A percentile compares a stretch with the other conserved stretches of the same genome.
phyloP scores from a whole-genome alignment of 2,797 vertebrate species.

The Halcyon leucocephala region DNA sequence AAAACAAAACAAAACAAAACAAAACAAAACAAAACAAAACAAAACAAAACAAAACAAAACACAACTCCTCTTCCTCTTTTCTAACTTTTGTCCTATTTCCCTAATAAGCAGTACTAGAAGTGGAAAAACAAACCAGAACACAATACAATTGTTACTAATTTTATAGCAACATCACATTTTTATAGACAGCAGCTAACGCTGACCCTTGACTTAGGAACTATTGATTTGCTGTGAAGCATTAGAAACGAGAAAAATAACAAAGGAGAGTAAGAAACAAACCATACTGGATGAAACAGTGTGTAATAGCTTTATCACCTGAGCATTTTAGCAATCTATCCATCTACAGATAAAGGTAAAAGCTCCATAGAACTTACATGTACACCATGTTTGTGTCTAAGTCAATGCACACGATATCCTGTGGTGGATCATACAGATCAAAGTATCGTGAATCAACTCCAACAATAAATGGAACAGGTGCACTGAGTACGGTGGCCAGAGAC shows the following conservation, averaged over 20 bases:
- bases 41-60: neutral
- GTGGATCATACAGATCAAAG: conserved; percentile 98
- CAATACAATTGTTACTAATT: neutral
- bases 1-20: neutral
- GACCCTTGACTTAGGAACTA: neutral
- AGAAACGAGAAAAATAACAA: neutral
- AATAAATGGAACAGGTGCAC: conserved; percentile 94
- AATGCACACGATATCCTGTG: conserved; percentile 95
- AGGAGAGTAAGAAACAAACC: neutral
- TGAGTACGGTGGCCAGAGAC: conserved; percentile 93
- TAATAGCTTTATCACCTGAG: neutral
- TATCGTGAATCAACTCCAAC: conserved; percentile 99
- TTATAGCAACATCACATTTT: neutral
- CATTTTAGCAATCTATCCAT: neutral
- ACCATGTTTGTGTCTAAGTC: conserved; percentile 98
- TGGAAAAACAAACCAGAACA: neutral
- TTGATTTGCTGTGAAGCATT: neutral
- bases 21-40: neutral
- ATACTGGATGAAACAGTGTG: neutral
- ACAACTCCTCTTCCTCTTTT: neutral
- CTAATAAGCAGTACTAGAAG: neutral
- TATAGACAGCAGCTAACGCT: neutral
- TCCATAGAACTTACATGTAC: conserved; percentile 87
- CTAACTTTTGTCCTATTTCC: neutral
- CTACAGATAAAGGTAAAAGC: conserved; percentile 24